These are phyloP conservation scores for Timema podura DNA, from an alignment of 2,888 invertebrate genomes.

Conservation along the genomic window DNA sequence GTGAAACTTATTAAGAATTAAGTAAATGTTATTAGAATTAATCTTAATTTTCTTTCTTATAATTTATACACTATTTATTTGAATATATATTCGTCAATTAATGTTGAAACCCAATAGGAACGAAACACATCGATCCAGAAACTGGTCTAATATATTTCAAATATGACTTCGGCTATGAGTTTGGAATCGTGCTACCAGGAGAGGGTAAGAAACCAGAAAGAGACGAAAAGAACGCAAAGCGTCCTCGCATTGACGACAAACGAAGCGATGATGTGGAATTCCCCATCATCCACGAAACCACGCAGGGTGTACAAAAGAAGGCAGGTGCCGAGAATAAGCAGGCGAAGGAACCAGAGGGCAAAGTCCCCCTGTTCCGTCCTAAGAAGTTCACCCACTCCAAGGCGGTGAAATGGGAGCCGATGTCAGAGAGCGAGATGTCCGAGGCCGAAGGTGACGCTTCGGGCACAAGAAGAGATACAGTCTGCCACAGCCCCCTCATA, in stretches of 20 bases:
- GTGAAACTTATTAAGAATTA: too few species aligned
- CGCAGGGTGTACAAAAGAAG: conserved; percentile 40
- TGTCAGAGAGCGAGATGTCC: conserved; percentile 59
- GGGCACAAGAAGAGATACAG: conserved; percentile 45
- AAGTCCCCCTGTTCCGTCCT: conserved; percentile 43
- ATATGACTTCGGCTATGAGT: conserved; percentile 77
- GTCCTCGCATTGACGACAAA: conserved; percentile 42
- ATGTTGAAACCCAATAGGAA: conserved; percentile 49
- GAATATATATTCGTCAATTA: too few species aligned
- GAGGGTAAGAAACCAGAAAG: conserved; percentile 52
- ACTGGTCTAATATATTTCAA: conserved; percentile 76
- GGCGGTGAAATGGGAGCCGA: conserved; percentile 57
- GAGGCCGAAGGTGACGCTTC: conserved; percentile 50
- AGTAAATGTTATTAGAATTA: too few species aligned
- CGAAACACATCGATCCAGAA: conserved; percentile 71
- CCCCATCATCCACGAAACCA: conserved; percentile 63
- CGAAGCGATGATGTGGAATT: conserved; percentile 57
- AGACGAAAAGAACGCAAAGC: conserved; percentile 32
- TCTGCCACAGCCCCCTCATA: conserved; percentile 42
- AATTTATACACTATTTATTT: too few species aligned
- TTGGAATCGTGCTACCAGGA: conserved; percentile 67
- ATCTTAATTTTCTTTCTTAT: too few species aligned
- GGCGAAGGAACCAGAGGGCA: conserved; percentile 25
- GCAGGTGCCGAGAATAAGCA: background rate
- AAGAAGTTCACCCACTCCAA: conserved; percentile 46